Percentiles rank a stretch among this genome's conserved stretches.
phyloP scores from a whole-genome alignment of 2,113 vertebrate genomes.

The Sceloporus tristichus region DNA sequence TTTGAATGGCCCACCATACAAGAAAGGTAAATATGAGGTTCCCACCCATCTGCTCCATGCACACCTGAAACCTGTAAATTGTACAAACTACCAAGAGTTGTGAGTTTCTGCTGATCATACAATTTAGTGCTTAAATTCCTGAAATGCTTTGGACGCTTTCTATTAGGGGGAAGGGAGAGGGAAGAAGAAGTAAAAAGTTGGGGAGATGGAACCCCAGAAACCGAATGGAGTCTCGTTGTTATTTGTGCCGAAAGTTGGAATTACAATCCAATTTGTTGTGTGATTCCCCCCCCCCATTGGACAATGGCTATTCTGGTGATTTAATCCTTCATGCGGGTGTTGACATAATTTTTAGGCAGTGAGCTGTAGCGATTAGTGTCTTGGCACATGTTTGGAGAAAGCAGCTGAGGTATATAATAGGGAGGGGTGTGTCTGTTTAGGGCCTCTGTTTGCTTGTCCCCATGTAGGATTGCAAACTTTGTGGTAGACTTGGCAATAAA shows the following conservation, averaged over 20 bases:
- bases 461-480: neutral
- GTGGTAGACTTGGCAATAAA: constrained; percentile 25
- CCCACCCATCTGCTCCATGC: neutral
- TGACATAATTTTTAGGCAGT: neutral
- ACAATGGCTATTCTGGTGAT: neutral
- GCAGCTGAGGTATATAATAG: neutral
- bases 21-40: neutral
- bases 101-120: neutral
- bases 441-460: no score
- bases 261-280: no score
- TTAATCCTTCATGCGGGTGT: neutral
- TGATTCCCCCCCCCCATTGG: no score
- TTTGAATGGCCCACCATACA: neutral
- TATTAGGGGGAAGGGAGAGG: neutral
- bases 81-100: neutral
- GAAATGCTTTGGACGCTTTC: neutral
- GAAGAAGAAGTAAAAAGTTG: rapidly evolving
- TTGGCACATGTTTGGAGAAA: neutral
- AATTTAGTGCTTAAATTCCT: neutral
- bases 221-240: neutral
- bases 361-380: neutral
- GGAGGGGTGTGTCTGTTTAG: neutral
- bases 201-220: neutral
- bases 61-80: neutral
- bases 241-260: neutral